Evolutionary conservation across 2,888 invertebrate species (phyloP).

Genomic region (Brenthis daphne): DNA sequence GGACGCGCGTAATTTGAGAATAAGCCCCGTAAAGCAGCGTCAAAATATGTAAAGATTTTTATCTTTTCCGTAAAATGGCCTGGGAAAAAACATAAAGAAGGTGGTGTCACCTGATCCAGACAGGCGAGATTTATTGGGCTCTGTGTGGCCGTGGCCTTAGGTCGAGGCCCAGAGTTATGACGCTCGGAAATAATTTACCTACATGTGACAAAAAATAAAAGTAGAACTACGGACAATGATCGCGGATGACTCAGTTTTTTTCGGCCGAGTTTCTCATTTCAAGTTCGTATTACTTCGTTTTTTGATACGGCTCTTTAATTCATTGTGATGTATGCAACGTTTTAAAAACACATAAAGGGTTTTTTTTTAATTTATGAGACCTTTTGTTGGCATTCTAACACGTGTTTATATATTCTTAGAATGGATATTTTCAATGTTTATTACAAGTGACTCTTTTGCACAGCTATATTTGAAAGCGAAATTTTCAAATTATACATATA

Average conservation of each 20-base stretch:
- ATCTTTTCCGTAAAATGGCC: constrained; percentile 82
- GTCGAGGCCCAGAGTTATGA: constrained; percentile 74
- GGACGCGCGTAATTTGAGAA: constrained; percentile 80
- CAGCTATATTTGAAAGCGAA: too few relatives aligned
- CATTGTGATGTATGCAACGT: constrained; percentile 39
- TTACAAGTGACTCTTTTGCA: constrained; percentile 6
- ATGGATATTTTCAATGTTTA: constrained; percentile 27
- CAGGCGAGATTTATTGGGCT: constrained; percentile 73
- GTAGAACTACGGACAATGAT: constrained; percentile 58
- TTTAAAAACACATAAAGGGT: constrained; percentile 43
- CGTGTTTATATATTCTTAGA: constrained; percentile 37
- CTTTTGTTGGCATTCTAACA: constrained; percentile 37
- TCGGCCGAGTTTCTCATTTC: constrained; percentile 46
- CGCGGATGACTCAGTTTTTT: constrained; percentile 56
- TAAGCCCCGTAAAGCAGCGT: constrained; percentile 77
- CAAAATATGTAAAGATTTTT: constrained; percentile 83
- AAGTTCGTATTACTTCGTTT: constrained; percentile 29
- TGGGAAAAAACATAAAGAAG: constrained; percentile 84
- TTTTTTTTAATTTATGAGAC: constrained; percentile 40
- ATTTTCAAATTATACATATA: too few relatives aligned
- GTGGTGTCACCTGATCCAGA: constrained; percentile 82
- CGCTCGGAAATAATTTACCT: constrained; percentile 71
- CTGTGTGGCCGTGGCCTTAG: constrained; percentile 80
- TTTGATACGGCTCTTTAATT: constrained; percentile 37
- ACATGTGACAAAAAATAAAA: constrained; percentile 66